A percentile compares a stretch with the other conserved stretches of the same genome.
These are phyloP conservation scores for Corydoras maculifer DNA, from an alignment of 2,113 vertebrate genomes.

Conservation along the genomic window DNA sequence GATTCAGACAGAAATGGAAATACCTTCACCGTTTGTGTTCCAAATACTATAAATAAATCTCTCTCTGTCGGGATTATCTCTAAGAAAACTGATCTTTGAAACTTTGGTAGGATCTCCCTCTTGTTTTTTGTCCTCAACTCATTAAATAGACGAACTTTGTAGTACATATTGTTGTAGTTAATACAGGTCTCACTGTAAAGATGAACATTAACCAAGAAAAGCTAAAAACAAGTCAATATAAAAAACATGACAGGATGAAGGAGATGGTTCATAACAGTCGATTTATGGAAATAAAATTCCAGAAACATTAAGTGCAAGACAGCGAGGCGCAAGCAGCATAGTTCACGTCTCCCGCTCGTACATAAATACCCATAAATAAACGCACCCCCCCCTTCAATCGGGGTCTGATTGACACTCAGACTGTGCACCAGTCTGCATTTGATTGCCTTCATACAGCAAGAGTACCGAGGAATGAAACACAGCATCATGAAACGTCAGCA, in stretches of 20 bases:
- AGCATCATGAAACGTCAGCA: too few species aligned
- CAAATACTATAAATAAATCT: too few species aligned
- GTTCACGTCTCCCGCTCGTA: conserved; percentile 35
- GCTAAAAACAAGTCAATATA: not conserved
- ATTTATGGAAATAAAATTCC: conserved; percentile 60
- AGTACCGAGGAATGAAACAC: conserved; percentile 46
- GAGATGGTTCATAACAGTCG: conserved; percentile 63
- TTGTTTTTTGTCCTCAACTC: too few species aligned
- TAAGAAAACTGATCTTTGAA: too few species aligned
- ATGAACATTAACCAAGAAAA: too few species aligned
- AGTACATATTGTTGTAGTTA: too few species aligned
- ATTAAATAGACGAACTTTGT: too few species aligned
- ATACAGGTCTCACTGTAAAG: too few species aligned
- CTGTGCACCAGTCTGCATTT: conserved; percentile 44
- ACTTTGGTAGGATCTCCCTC: too few species aligned
- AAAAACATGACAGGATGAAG: conserved; percentile 5
- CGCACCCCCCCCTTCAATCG: conserved; percentile 44
- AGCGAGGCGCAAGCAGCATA: conserved; percentile 36
- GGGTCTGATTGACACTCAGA: conserved; percentile 34
- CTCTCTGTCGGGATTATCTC: too few species aligned
- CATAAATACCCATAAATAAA: conserved; percentile 63
- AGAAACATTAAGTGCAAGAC: conserved; percentile 60
- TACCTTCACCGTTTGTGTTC: too few species aligned
- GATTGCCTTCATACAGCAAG: conserved; percentile 62
- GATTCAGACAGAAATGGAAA: too few species aligned